Base-by-base conservation (phyloP, 2,113 vertebrate species). In the Thryonomys swinderianus region DNA sequence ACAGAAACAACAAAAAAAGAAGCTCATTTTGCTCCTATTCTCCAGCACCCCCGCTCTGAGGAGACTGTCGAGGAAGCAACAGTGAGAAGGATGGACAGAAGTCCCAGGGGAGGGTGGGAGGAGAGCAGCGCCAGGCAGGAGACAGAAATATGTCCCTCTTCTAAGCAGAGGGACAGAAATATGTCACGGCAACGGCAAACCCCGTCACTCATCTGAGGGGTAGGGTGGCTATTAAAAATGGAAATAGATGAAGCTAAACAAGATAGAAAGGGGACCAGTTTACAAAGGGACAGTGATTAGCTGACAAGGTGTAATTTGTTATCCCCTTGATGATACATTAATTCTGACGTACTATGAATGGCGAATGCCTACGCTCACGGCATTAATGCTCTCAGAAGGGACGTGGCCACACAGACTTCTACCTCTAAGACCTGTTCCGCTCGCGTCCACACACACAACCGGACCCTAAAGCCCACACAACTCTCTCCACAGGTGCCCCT, bases 221-320 rank as follows among this genome's bases (percentile, higher is more conserved):
- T 73, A 53, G 30, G 61, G 37, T 88, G 16, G 53, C 85, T 83
- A 66, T 25, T 76, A 93, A 85, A 97, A 94, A 76, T 11, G 88
- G 74, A 95, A 90, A 83, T 13, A 83, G 73, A 79, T 20, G 23
- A 94, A 93, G 79, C 79, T 86, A 42, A 76, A 92, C 84, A 81
- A 83, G 37, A 62, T 62, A 92, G 93, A 93, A 73, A 9, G 2
- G 76, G 42, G 64, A 30, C 25, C 20, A 64, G 62, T 61, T 84
- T 86, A 67, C 61, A 53, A 96, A 69, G 37, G 53, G 83, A 55
- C 61, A 86, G 48, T 42, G 55, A 95, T 57, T 20, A 88, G 62
- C 53, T 76, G 32, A 94, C 62, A 69, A 88, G n/a, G 45, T 37
- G 3, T 71, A 78, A 91, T 90, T 57, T 80, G 85, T 62, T 95